Conservation (phyloP, 2,113 vertebrate genomes). For the Aptenodytes patagonicus region DNA sequence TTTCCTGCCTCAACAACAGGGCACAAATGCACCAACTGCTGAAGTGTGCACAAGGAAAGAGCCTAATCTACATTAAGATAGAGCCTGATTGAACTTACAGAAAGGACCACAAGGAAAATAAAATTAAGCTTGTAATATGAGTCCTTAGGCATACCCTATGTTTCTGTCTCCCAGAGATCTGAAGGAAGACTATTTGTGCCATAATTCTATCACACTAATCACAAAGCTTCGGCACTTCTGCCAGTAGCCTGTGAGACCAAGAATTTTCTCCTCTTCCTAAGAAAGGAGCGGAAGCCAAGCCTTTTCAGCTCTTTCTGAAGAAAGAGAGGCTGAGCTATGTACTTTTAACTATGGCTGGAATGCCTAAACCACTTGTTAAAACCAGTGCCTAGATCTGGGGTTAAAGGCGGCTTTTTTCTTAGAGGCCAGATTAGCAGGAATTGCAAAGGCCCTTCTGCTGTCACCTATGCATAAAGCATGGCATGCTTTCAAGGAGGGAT, state of each 20-base stretch:
- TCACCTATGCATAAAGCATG: fast-evolving
- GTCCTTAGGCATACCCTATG: neutral
- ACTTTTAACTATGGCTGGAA: neutral
- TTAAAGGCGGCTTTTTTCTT: neutral
- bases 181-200: neutral
- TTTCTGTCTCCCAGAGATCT: neutral
- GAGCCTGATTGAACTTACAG: neutral
- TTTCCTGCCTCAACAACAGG: neutral
- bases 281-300: conserved; percentile 14
- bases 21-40: neutral
- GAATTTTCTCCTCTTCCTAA: neutral
- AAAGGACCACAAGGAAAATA: neutral
- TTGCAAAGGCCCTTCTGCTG: neutral
- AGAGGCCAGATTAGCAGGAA: neutral
- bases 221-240: neutral
- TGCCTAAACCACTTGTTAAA: neutral
- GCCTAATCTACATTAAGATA: neutral
- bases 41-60: neutral
- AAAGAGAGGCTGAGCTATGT: neutral
- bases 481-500: neutral
- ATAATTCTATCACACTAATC: neutral
- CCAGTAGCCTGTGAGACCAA: neutral
- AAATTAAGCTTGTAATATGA: neutral
- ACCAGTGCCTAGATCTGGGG: neutral
- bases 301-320: conserved; percentile 6